A percentile compares a stretch with the other conserved stretches of the same genome.
phyloP scores from a whole-genome alignment of 2,113 vertebrate genomes.

The Clarias magur region DNA sequence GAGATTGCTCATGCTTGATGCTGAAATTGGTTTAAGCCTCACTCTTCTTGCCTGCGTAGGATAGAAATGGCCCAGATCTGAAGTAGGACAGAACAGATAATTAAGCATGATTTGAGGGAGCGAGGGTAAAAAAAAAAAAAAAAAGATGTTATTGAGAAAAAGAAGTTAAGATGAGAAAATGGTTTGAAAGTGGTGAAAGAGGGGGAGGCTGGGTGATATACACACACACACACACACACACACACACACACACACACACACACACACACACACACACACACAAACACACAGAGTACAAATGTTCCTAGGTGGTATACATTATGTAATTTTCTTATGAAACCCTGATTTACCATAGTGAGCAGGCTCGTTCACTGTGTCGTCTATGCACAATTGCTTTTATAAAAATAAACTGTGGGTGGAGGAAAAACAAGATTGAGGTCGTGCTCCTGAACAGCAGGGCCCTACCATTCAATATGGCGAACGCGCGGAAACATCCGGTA shows the following conservation, averaged over 20 bases:
- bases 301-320: constrained; percentile 11
- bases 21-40: not conserved
- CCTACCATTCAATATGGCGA: not conserved
- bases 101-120: not conserved
- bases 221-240: not conserved
- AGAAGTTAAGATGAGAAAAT: not conserved
- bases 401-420: constrained; percentile 3
- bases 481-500: not conserved
- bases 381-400: not conserved
- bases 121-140: not conserved
- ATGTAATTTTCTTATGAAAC: constrained; percentile 27
- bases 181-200: constrained; percentile 27
- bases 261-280: not conserved
- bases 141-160: not conserved
- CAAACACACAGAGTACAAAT: not conserved
- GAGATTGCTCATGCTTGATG: not conserved
- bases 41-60: not conserved
- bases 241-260: not conserved
- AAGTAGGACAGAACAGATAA: not conserved
- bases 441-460: not conserved
- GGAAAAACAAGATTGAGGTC: constrained; percentile 4
- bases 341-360: constrained; percentile 5
- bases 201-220: constrained; percentile 12
- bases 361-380: not conserved
- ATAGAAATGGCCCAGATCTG: not conserved